These are phyloP conservation scores for Branchinecta lynchi DNA, from an alignment of 1,140 invertebrate genomes.

Conservation along the genomic window DNA sequence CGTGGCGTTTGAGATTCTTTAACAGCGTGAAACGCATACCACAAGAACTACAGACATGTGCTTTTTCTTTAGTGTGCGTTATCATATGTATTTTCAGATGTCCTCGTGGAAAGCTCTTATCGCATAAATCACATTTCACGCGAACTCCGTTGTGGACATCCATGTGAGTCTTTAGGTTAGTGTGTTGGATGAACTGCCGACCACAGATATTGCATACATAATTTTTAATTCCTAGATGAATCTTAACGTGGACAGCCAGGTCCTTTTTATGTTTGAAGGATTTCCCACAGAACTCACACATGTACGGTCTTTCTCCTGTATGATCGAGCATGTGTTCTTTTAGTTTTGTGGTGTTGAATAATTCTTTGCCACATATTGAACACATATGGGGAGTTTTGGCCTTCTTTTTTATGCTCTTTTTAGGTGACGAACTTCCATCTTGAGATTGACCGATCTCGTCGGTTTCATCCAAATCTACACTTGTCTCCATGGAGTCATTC, in stretches of 20 bases:
- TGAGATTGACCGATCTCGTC: background rate
- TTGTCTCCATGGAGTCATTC: background rate
- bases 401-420: background rate
- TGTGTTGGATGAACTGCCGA: too few species aligned
- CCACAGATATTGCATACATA: too few species aligned
- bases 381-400: background rate
- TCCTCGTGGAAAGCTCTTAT: too few species aligned
- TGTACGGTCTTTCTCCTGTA: constrained; percentile 32
- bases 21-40: too few species aligned
- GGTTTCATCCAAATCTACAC: background rate
- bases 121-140: too few species aligned
- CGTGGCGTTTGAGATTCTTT: too few species aligned
- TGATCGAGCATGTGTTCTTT: constrained; percentile 23
- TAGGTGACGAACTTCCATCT: constrained; percentile 1
- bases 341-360: background rate
- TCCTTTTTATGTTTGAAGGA: constrained; percentile 35
- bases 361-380: background rate
- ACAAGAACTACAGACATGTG: too few species aligned
- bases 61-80: too few species aligned
- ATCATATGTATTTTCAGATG: too few species aligned
- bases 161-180: too few species aligned
- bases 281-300: constrained; percentile 34
- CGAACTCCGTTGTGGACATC: too few species aligned
- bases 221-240: constrained; percentile 23
- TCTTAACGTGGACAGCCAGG: constrained; percentile 32